A percentile compares a stretch with the other conserved stretches of the same genome.
phyloP scores from a whole-genome alignment of 2,888 invertebrate genomes.

The Ophonus ardosiacus region DNA sequence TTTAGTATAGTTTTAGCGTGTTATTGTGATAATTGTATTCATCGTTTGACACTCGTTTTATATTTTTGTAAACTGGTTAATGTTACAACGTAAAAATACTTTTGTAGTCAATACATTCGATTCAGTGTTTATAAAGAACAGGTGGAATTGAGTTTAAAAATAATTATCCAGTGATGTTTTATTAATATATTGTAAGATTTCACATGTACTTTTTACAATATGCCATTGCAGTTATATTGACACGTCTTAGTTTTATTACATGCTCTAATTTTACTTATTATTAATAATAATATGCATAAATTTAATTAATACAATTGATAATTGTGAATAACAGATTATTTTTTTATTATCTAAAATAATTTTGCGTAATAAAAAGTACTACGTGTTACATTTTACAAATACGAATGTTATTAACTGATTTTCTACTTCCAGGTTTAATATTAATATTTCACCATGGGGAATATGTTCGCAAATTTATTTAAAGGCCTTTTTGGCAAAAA shows the following conservation, averaged over 20 bases:
- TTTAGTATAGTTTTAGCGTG: conserved; percentile 21
- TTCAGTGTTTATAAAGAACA: conserved; percentile 20
- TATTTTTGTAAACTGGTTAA: conserved; percentile 27
- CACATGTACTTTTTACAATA: conserved; percentile 18
- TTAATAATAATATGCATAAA: neutral
- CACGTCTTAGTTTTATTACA: conserved; percentile 46
- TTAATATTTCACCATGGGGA: conserved; percentile 91
- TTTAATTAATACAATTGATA: neutral
- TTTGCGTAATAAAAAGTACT: neutral
- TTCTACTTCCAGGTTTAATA: conserved; percentile 70
- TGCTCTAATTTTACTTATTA: neutral
- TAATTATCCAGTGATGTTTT: conserved; percentile 7
- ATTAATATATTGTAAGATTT: neutral
- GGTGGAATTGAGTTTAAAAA: conserved; percentile 38
- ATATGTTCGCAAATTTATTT: conserved; percentile 97
- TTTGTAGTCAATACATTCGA: conserved; percentile 16
- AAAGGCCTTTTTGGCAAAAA: conserved; percentile 99
- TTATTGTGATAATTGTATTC: conserved; percentile 28
- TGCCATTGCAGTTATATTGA: conserved; percentile 53
- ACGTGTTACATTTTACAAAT: neutral
- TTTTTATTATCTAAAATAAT: neutral
- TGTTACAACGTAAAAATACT: conserved; percentile 38
- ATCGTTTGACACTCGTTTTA: conserved; percentile 43
- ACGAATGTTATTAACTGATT: neutral
- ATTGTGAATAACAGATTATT: neutral